Base-by-base conservation (phyloP, 2,797 vertebrate species). In the Remorina albescens region DNA sequence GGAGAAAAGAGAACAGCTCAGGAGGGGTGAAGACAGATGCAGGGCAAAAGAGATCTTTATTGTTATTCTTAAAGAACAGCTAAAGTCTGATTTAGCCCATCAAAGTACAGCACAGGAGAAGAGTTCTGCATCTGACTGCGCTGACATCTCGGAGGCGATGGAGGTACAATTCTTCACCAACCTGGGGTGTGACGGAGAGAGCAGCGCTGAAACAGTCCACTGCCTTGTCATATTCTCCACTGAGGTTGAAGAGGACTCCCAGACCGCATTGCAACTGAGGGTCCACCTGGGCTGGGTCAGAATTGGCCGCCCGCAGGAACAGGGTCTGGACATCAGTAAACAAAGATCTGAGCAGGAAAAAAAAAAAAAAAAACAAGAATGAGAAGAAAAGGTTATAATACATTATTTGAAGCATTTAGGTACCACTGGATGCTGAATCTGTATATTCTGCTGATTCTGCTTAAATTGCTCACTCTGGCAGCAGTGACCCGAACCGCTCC, bases 241-340 rank as follows among this genome's bases (percentile, higher is more conserved):
- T 99, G 57, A 99, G 95, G 90, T 99, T 99, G 91, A 99, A 99
- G 50, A 99, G 96, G 57, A 99, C 98, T 0, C 98, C 98, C 51
- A 99, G 89, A 25, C 98, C 98, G 74, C 98, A 99, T 87, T 99
- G 98, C 72, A 99, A 95, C 67, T 99, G 97, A 1, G 98, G 96
- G 89, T 99, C 98, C 49, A 99, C 96, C 54, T 94, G 90, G 0
- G 94, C 80, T 0, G 96, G 96, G 86, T 98, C 96, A 56, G 94
- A 91, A 72, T 95, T 95, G 10, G 98, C 98, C 0, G 98, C 97
- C 12, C 90, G 94, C 66, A 99, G 89, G 88, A 96, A 99, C 69
- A 99, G 88, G 16, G 96, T 94, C 87, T 98, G 98, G 39, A 99
- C 98, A 50, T 99, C 98, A 5, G 94, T 84, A 77, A 98, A 99